Evolutionary conservation across 2,888 invertebrate species (phyloP), one percentile per base, ranked within the genome.

Genomic region (Euplagia quadripunctaria): DNA sequence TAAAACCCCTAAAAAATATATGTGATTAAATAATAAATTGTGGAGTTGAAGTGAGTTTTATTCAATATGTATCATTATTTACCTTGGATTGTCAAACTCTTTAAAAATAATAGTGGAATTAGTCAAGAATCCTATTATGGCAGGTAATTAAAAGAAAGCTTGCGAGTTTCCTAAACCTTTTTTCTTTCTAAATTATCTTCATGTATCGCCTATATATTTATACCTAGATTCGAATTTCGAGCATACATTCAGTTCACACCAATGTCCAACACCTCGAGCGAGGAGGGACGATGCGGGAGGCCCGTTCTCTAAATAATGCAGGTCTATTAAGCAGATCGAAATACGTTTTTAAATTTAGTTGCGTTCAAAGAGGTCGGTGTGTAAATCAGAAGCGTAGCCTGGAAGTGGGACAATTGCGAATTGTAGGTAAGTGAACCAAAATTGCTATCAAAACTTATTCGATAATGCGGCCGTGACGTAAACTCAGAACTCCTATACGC

Each of bases 1-100:
- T 61, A 61, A 31, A 61, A 61, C 61, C 14, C 20, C 31, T 46
- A 8, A 1, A 31, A 12, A 31, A 12, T 58, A 64, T 49, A 65
- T 66, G 20, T 51, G 16, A 51, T 51, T 31, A 31, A 51, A 51
- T 66, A 66, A 66, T 66, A 66, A 66, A 66, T 51, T 66, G 31
- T 66, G 16, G 20, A 66, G 46, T 41, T 66, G 31, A 41, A 43
- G 31, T 66, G 66, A 51, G 66, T 66, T 66, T 66, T 66, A 66
- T 66, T 66, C 49, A 31, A 14, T 51, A 49, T 4, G 17, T 51
- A 31, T 3, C 4, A 16, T 20, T 65, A 6, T 14, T 43, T 14
- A 11, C 43, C n/a, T 46, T n/a, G 17, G 17, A 42, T 64, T 46
- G 11, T 64, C 42, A 8, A 64, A 8, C 0, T 14, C 9, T 64